Evolutionary conservation across 2,888 invertebrate species (phyloP), one percentile per base, ranked within the genome.

Genomic region (Theretra japonica): DNA sequence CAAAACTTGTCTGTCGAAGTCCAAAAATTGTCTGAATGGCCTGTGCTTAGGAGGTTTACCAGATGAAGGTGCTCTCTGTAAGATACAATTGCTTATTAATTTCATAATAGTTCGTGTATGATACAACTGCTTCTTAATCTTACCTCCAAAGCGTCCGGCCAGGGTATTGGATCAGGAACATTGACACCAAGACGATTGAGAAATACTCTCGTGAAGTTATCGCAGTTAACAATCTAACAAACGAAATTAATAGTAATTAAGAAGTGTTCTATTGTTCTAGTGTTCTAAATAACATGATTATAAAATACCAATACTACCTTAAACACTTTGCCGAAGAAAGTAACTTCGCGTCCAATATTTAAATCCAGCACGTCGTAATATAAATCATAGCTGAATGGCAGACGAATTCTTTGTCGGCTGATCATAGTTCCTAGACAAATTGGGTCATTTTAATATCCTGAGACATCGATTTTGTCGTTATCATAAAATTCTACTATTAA

Each of bases 361-460:
- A 99, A 95, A 89, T 99, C 98, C 23, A 98, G 95, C 21, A 98
- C 95, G 73, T 98, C 97, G 86, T 97, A 97, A 84, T 97, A 98
- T 73, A 97, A 95, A 76, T 96, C 96, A 79, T 97, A 96, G 83
- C 96, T 95, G n/a, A 96, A 96, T 0, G 97, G 96, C 70, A 97
- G 95, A 0, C 97, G 96, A 77, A 99, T 96, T 81, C 97, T 95
- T 87, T 98, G 98, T 0, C 98, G 96, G 77, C 96, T 95, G 57
- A 99, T 97, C 76, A 99, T 88, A 25, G 97, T 96, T 48, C 98
- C 97, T 97, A 48, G 41, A 11, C 15, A 41, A 33, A n/a, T 21
- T 23, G 19, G 21, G 17, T 58, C 1, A 25, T 25, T 15, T 5
- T 23, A 28, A 25, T 25, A 25, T 56, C 56, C 4, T 57, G 17